These are phyloP conservation scores for Elegia similella DNA, from an alignment of 2,888 invertebrate genomes.

Conservation along the genomic window DNA sequence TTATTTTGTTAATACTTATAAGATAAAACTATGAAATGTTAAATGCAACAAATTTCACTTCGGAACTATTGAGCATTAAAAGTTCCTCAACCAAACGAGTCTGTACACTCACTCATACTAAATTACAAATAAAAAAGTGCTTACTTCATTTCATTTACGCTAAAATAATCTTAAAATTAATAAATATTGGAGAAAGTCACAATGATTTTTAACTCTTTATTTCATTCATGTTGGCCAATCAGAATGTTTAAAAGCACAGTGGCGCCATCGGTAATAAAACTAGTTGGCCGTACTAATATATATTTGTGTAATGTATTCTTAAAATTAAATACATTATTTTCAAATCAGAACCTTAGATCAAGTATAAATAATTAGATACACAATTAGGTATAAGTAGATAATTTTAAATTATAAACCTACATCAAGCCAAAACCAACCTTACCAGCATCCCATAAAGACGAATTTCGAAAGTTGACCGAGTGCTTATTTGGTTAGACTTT, in stretches of 20 bases:
- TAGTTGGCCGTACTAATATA: too few relatives aligned
- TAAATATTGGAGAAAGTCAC: conserved; percentile 24
- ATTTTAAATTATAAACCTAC: too few relatives aligned
- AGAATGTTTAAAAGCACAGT: not conserved
- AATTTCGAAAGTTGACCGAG: too few relatives aligned
- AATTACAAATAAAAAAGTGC: conserved; percentile 25
- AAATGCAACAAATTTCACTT: conserved; percentile 4
- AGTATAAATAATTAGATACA: too few relatives aligned
- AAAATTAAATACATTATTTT: too few relatives aligned
- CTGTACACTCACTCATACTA: conserved; percentile 25
- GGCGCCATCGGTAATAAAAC: too few relatives aligned
- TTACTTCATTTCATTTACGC: conserved; percentile 25
- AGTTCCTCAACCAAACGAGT: conserved; percentile 28
- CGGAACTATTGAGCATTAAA: conserved; percentile 20
- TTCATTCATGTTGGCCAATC: not conserved
- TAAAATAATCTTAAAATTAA: conserved; percentile 29
- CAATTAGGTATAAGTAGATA: too few relatives aligned
- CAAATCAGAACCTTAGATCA: too few relatives aligned
- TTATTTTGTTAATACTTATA: not conserved
- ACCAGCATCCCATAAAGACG: too few relatives aligned
- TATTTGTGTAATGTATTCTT: too few relatives aligned
- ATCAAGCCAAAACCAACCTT: too few relatives aligned
- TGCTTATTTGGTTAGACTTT: too few relatives aligned
- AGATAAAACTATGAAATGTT: conserved; percentile 16
- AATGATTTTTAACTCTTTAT: conserved; percentile 19